These are phyloP conservation scores for Drosophila varians DNA, from an alignment of 1,140 invertebrate species.

Conservation along the genomic window DNA sequence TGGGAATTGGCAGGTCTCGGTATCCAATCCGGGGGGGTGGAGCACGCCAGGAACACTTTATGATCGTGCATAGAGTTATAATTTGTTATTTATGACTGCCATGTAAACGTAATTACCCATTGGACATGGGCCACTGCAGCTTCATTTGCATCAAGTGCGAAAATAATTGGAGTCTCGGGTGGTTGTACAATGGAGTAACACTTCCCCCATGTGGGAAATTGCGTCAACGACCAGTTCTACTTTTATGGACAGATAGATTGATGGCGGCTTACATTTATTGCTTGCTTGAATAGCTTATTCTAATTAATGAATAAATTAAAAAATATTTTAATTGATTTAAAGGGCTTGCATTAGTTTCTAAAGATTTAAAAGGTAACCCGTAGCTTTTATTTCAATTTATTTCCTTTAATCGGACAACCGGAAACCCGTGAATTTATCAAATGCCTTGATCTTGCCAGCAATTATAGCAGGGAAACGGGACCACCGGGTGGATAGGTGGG, in stretches of 20 bases:
- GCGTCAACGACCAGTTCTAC: conserved; percentile 12
- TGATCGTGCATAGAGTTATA: conserved; percentile 54
- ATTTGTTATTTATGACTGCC: conserved; percentile 51
- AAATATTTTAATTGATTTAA: not conserved
- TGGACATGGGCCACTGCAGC: conserved; percentile 57
- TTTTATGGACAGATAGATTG: conserved; percentile 7
- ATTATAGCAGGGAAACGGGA: conserved; percentile 1
- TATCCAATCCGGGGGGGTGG: not conserved
- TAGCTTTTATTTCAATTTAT: conserved; percentile 20
- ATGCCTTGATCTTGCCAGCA: conserved; percentile 10
- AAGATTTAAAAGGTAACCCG: not conserved
- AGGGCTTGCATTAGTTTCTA: not conserved
- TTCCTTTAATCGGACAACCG: conserved; percentile 25
- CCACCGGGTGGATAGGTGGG: not conserved
- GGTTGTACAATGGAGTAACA: conserved; percentile 13
- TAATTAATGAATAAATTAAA: not conserved
- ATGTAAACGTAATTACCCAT: conserved; percentile 63
- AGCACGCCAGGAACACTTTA: conserved; percentile 24
- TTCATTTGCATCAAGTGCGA: conserved; percentile 53
- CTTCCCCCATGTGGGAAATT: not conserved
- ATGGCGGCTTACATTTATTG: not conserved
- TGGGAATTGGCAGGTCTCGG: conserved; percentile 15
- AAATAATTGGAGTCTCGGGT: conserved; percentile 1
- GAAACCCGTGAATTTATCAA: conserved; percentile 50
- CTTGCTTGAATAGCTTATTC: conserved; percentile 5